Conservation (phyloP, 2,888 invertebrate genomes). For the Scaptomyza reducta region DNA sequence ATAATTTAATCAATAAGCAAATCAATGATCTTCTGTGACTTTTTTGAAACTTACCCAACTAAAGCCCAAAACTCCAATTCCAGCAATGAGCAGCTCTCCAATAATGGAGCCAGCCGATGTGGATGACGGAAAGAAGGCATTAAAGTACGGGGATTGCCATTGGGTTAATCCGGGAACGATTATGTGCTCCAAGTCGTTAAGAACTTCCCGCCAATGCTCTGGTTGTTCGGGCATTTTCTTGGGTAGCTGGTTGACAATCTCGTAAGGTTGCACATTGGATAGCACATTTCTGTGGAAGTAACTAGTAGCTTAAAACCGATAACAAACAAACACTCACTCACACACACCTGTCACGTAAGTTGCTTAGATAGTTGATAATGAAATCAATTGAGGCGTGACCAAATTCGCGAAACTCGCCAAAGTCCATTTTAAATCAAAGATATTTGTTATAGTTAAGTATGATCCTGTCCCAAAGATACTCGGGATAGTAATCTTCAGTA, state of each 20-base stretch:
- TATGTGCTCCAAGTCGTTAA: slow-evolving; percentile 70
- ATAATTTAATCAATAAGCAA: background rate
- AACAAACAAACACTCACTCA: slow-evolving; percentile 15
- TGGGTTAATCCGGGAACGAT: slow-evolving; percentile 75
- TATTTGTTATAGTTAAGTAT: background rate
- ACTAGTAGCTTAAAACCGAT: slow-evolving; percentile 31
- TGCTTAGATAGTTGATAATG: slow-evolving; percentile 95
- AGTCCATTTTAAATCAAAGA: slow-evolving; percentile 87
- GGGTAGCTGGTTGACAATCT: slow-evolving; percentile 66
- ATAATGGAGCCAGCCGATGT: slow-evolving; percentile 74
- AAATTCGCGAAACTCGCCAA: slow-evolving; percentile 91
- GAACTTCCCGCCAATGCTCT: slow-evolving; percentile 70
- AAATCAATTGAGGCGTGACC: slow-evolving; percentile 95
- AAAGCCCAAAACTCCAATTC: slow-evolving; percentile 75
- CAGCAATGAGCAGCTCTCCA: slow-evolving; percentile 76
- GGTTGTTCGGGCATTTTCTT: slow-evolving; percentile 73
- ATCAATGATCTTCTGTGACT: background rate
- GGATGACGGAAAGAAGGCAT: slow-evolving; percentile 75
- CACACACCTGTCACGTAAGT: slow-evolving; percentile 90
- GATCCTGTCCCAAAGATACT: slow-evolving; percentile 37
- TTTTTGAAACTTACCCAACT: slow-evolving; percentile 70
- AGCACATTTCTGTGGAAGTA: slow-evolving; percentile 66
- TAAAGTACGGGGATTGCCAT: slow-evolving; percentile 79
- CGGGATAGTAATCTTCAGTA: background rate
- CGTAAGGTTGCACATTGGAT: slow-evolving; percentile 58